Percentiles rank a stretch among this genome's conserved stretches.
phyloP scores from a whole-genome alignment of 30 jellyfish, hydroid and myxozoan species.

The Calvadosia cruxmelitensis region DNA sequence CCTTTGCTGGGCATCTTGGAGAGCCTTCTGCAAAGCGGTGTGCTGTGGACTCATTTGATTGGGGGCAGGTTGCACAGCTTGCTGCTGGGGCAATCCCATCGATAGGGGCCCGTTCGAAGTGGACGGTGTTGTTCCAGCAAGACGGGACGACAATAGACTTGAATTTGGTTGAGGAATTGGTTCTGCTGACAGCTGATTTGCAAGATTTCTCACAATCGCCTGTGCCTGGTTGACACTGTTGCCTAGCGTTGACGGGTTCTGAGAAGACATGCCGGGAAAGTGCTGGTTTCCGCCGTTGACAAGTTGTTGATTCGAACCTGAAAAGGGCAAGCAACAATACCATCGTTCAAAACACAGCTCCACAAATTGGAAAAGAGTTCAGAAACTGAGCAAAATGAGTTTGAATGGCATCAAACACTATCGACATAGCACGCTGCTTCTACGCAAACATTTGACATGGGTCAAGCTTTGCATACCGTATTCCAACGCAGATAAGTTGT shows the following conservation, averaged over 20 bases:
- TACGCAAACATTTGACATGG: too few species aligned
- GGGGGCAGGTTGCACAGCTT: not conserved
- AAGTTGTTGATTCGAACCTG: not conserved
- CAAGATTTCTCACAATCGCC: not conserved
- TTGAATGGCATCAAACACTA: too few species aligned
- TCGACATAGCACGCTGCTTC: too few species aligned
- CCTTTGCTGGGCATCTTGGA: slow-evolving; percentile 32
- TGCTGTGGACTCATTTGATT: slow-evolving; percentile 12
- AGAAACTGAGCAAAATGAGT: too few species aligned
- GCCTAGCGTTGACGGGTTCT: slow-evolving; percentile 7
- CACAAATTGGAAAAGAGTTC: too few species aligned
- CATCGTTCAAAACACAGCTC: too few species aligned
- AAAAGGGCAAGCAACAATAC: too few species aligned
- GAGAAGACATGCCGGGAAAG: not conserved
- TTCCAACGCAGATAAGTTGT: too few species aligned
- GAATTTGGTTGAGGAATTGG: not conserved
- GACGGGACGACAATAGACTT: not conserved
- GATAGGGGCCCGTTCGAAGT: not conserved
- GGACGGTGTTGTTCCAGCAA: not conserved
- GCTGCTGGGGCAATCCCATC: not conserved
- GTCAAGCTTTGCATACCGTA: too few species aligned
- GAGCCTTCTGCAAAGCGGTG: slow-evolving; percentile 27
- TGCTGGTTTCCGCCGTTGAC: not conserved
- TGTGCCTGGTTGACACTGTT: not conserved
- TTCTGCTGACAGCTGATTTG: not conserved